phyloP scores from a whole-genome alignment of 2,888 invertebrate species.

The Tenthredo scrophulariae region DNA sequence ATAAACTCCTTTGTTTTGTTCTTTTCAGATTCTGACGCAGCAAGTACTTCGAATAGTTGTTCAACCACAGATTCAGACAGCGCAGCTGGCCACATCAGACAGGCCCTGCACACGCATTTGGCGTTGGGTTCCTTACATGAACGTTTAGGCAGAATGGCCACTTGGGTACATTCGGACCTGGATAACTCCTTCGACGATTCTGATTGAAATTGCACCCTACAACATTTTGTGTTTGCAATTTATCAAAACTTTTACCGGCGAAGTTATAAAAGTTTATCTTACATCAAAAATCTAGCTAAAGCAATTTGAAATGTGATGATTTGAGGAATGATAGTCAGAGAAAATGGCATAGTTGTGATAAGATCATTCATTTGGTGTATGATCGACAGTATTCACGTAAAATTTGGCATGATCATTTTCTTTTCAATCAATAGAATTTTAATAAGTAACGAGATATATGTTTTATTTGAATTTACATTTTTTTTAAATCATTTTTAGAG shows the following conservation, averaged over 20 bases:
- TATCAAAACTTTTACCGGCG: background rate
- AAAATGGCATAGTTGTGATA: conserved; percentile 10
- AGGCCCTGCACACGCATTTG: background rate
- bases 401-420: background rate
- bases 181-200: too few species aligned
- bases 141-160: background rate
- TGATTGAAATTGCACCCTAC: background rate
- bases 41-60: conserved; percentile 40
- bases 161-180: too few species aligned
- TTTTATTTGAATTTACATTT: background rate
- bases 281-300: background rate
- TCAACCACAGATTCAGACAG: conserved; percentile 22
- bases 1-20: background rate
- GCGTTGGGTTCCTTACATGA: background rate
- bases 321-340: background rate
- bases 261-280: background rate
- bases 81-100: background rate
- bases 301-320: background rate
- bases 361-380: background rate
- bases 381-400: background rate
- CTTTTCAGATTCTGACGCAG: conserved; percentile 16
- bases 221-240: background rate
- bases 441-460: background rate
- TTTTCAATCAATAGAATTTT: conserved; percentile 17
- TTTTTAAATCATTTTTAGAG: background rate